Evolutionary conservation across 2,797 vertebrate species (phyloP), one percentile per base, ranked within the genome.

Genomic region (Cossypha niveicapilla): DNA sequence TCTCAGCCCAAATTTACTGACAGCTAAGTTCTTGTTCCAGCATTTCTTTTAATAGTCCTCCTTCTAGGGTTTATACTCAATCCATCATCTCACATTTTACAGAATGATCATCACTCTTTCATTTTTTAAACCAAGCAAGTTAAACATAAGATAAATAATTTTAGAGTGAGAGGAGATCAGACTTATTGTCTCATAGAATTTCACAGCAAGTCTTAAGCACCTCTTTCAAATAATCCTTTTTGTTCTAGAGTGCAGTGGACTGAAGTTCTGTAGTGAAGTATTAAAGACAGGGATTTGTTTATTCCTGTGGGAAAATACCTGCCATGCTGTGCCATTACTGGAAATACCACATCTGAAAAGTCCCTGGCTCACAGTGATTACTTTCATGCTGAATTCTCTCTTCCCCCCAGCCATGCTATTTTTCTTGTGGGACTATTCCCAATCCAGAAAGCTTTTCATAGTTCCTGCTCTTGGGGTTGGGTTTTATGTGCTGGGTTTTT

Each of bases 401-500:
- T 60, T 87, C 30, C 11, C 11, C 1, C 1, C 28, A 44, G 27
- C 16, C 13, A 35, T 34, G 15, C 1, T 63, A 1, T 80, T 88
- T 90, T 92, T 60, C n/a, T 74, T 21, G 5, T 81, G 30, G 34
- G 32, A 42, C 6, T 81, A 45, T 62, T 78, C 63, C 39, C 21
- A 92, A 9, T 25, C 21, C 44, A 73, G 34, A 6, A 30, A 85
- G 12, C 1, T 89, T 87, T 89, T 92, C n/a, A 62, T 27, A 79
- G 54, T 41, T 87, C 11, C 17, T 72, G 17, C 5, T 62, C 0
- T 27, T 0, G 0, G 39, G 18, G 16, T 39, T 81, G 30, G 47
- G 57, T 84, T 84, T 82, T 75, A n/a, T 51, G 23, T 41, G 15
- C 22, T 88, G 13, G 6, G 5, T 4, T 10, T 25, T 68, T 63